A percentile compares a stretch with the other conserved stretches of the same genome.
These are phyloP conservation scores for Lycophotia porphyrea DNA, from an alignment of 2,888 invertebrate species.

Conservation along the genomic window DNA sequence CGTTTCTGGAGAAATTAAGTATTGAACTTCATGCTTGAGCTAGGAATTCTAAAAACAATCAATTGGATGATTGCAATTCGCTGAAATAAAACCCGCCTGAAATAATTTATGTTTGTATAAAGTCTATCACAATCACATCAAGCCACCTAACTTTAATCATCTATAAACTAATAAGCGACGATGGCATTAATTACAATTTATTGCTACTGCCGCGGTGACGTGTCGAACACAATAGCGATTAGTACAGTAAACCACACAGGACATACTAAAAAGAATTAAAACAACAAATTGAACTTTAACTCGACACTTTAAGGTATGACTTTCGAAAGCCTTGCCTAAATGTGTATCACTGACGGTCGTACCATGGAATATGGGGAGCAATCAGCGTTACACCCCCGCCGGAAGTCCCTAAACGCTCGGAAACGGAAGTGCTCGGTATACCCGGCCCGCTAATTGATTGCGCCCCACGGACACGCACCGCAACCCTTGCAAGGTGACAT, in stretches of 20 bases:
- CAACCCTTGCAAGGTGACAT: constrained; percentile 79
- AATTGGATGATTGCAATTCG: background rate
- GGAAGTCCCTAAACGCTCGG: constrained; percentile 89
- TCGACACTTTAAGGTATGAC: constrained; percentile 36
- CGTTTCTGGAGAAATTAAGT: background rate
- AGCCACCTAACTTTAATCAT: constrained; percentile 41
- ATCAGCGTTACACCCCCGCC: constrained; percentile 76
- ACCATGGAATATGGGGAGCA: constrained; percentile 58
- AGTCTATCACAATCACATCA: constrained; percentile 36
- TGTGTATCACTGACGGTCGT: constrained; percentile 46
- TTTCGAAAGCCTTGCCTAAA: constrained; percentile 18
- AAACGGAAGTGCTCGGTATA: constrained; percentile 86
- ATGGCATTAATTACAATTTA: constrained; percentile 58
- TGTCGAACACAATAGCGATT: constrained; percentile 74
- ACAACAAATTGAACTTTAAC: constrained; percentile 40
- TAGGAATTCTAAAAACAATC: constrained; percentile 14
- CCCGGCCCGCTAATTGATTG: constrained; percentile 88
- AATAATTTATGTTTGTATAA: constrained; percentile 31
- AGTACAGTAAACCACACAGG: constrained; percentile 49
- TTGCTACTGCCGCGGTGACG: constrained; percentile 68
- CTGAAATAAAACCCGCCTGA: background rate
- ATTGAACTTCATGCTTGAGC: background rate
- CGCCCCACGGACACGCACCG: constrained; percentile 75
- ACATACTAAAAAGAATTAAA: constrained; percentile 3
- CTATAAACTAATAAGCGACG: constrained; percentile 45